Base-by-base conservation (phyloP, 2,888 invertebrate species). In the Sesamia inferens region DNA sequence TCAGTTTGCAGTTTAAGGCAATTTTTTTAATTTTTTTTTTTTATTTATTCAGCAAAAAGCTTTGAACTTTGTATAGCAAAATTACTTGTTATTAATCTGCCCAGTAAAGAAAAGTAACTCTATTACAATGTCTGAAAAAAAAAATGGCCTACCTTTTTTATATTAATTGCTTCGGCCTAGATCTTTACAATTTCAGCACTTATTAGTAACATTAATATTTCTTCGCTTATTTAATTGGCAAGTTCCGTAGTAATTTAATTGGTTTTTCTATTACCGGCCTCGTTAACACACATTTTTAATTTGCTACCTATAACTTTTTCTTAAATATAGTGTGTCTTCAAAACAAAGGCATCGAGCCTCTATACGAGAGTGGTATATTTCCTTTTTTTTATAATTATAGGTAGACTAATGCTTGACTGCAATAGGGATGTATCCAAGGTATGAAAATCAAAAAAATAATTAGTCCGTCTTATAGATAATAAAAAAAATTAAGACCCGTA, bases 111-210 rank as follows among this genome's bases (percentile, higher is more conserved):
- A 31, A 31, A 31, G 31, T 83, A 88, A 68, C 72, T 54, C 68
- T 67, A 67, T 76, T 85, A 85, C 81, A 85, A 76, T 83, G 83
- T 80, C 84, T 77, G 85, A 81, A 88, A 51, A 88, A 88, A 88
- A 90, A 63, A 88, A 85, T 85, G 90, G 76, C 89, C 92, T 78
- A 90, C 76, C 31, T 31, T 87, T 90, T 78, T 72, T 72, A 66
- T 70, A 85, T 79, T 89, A 89, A 90, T 89, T 88, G 84, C 79
- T 81, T 63, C 75, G 88, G 62, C 87, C 90, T 80, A 85, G 83
- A 82, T 83, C 81, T 86, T 79, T 77, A 83, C 71, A 82, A 87
- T 83, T 88, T 85, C 72, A 78, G 66, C 73, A 73, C 59, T 85
- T 71, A 76, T 68, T 63, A 73, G 24, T 16, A n/a, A 42, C 68